phyloP scores from a whole-genome alignment of 2,113 vertebrate species.

The Oenanthe oenanthe region DNA sequence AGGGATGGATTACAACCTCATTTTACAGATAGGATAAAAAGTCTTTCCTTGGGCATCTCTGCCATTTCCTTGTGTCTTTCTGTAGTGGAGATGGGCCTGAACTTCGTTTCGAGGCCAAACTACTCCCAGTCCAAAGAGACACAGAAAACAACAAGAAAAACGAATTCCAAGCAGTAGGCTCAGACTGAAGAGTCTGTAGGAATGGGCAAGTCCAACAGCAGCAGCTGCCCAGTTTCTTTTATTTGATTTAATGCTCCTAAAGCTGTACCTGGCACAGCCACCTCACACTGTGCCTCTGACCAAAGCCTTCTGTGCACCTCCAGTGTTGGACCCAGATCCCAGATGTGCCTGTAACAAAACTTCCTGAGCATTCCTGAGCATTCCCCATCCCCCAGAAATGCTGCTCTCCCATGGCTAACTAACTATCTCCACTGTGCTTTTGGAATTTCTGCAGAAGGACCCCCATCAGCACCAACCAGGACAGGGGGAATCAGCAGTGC shows the following conservation, averaged over 20 bases:
- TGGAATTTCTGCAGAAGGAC: not conserved
- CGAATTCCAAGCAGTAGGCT: not conserved
- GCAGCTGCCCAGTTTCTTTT: not conserved
- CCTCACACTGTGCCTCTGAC: not conserved
- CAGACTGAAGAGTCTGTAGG: not conserved
- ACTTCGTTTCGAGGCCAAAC: not conserved
- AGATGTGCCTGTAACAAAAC: not conserved
- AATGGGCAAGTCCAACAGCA: not conserved
- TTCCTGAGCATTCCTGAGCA: not conserved
- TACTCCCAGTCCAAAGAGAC: not conserved
- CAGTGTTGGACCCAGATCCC: not conserved
- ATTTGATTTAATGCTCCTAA: not conserved
- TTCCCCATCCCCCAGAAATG: not conserved
- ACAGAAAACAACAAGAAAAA: not conserved
- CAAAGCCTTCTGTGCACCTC: not conserved
- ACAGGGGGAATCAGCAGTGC: rapidly evolving
- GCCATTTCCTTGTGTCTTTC: not conserved
- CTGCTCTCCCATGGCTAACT: not conserved
- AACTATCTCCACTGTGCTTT: not conserved
- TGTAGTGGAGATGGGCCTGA: not conserved
- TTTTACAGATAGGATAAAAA: not conserved
- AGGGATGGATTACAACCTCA: not conserved
- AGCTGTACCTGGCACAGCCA: not conserved
- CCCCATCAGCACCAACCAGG: not conserved
- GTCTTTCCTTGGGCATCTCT: not conserved